phyloP scores from a whole-genome alignment of 2,797 vertebrate species.

The Pangasius larnaudii region DNA sequence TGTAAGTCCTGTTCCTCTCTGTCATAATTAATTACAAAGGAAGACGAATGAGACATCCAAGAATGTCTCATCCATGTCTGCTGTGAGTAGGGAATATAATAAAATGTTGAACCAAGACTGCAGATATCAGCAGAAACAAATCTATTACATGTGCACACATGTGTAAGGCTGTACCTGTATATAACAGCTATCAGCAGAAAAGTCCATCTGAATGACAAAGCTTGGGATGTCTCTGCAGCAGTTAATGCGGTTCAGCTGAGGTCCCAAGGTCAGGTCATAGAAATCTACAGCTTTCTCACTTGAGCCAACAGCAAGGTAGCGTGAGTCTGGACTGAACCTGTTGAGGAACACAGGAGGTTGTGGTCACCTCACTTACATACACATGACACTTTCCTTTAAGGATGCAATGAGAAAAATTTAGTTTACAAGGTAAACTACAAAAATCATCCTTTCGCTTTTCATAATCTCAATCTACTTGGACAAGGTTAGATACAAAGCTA shows the following conservation, averaged over 20 bases:
- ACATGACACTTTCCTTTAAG: not conserved
- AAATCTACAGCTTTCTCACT: constrained; percentile 95
- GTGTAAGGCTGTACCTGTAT: constrained; percentile 70
- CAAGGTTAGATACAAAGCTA: not conserved
- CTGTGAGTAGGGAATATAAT: not conserved
- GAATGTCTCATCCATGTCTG: not conserved
- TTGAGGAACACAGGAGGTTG: not conserved
- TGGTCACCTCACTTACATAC: not conserved
- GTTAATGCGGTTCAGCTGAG: constrained; percentile 92
- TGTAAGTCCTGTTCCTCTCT: not conserved
- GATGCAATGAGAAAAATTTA: not conserved
- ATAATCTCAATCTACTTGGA: not conserved
- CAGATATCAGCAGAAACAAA: not conserved
- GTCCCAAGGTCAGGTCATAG: constrained; percentile 89
- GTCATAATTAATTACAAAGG: not conserved
- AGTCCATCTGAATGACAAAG: constrained; percentile 97
- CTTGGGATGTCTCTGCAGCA: constrained; percentile 95
- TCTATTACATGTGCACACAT: not conserved
- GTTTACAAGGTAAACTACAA: not conserved
- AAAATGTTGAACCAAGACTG: not conserved
- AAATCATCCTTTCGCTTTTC: not conserved
- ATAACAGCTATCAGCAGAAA: constrained; percentile 86
- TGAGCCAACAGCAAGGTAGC: constrained; percentile 93
- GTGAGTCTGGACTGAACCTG: constrained; percentile 94
- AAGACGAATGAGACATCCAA: not conserved